Percentiles rank a stretch among this genome's conserved stretches.
phyloP scores from a whole-genome alignment of 2,113 vertebrate species.

The Illadopsis cleaveri region DNA sequence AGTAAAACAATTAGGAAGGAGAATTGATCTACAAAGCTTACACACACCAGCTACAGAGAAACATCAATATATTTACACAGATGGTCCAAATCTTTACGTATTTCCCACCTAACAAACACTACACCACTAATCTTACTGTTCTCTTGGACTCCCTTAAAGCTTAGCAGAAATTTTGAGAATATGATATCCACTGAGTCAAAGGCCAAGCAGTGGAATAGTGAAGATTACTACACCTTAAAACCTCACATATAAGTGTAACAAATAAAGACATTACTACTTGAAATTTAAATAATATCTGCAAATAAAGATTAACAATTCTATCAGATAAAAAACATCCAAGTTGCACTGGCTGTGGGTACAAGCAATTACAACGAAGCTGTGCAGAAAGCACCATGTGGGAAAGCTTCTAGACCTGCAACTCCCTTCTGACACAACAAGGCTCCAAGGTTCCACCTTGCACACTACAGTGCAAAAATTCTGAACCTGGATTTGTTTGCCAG shows the following conservation, averaged over 20 bases:
- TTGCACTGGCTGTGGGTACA: not conserved
- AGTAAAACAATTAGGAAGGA: not conserved
- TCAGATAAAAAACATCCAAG: not conserved
- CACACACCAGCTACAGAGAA: not conserved
- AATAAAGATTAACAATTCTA: not conserved
- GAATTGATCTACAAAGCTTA: not conserved
- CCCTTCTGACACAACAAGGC: not conserved
- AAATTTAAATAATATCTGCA: not conserved
- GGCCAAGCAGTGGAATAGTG: not conserved
- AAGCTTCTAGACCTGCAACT: not conserved
- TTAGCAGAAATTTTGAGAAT: not conserved
- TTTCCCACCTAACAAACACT: not conserved
- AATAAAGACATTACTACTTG: not conserved
- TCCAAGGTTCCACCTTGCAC: not conserved
- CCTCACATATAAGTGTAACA: not conserved
- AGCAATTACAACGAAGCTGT: not conserved
- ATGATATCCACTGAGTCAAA: rapidly evolving
- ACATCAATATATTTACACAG: rapidly evolving
- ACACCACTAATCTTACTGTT: not conserved
- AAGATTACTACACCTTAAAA: not conserved
- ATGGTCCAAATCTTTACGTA: not conserved
- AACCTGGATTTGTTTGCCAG: not conserved
- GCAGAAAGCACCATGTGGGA: not conserved
- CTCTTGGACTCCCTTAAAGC: not conserved
- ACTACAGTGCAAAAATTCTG: not conserved